These are phyloP conservation scores for Villa cingulata DNA, from an alignment of 2,888 invertebrate species.

Conservation along the genomic window DNA sequence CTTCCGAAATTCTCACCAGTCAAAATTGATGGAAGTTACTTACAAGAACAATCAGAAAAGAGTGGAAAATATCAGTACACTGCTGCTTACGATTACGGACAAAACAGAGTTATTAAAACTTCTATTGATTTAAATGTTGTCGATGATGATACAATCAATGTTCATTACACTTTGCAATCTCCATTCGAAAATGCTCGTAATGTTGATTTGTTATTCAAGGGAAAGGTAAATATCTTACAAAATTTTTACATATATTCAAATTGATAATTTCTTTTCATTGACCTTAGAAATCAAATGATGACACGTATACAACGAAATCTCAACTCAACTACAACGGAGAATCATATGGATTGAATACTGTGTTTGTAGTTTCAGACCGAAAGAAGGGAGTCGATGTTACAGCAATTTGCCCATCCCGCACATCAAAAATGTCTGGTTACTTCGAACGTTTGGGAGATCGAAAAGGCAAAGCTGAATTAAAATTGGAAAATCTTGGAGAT, in stretches of 20 bases:
- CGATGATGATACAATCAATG: slow-evolving; percentile 31
- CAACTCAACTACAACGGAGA: slow-evolving; percentile 43
- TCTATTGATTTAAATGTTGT: slow-evolving; percentile 25
- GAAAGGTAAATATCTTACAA: slow-evolving; percentile 16
- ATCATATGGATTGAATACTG: slow-evolving; percentile 42
- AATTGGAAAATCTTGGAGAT: slow-evolving; percentile 40
- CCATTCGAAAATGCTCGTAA: slow-evolving; percentile 41
- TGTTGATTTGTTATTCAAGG: slow-evolving; percentile 37
- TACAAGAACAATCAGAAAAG: slow-evolving; percentile 21
- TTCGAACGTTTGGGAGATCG: slow-evolving; percentile 38
- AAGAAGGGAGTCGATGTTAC: slow-evolving; percentile 44
- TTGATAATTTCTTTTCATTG: slow-evolving; percentile 23
- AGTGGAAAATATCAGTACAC: slow-evolving; percentile 18
- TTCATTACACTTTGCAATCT: slow-evolving; percentile 36
- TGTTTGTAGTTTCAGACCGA: slow-evolving; percentile 40
- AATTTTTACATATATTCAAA: no score
- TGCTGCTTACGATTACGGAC: slow-evolving; percentile 25
- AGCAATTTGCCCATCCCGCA: slow-evolving; percentile 39
- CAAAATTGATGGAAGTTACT: slow-evolving; percentile 23
- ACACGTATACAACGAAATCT: slow-evolving; percentile 32
- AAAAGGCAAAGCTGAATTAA: slow-evolving; percentile 44
- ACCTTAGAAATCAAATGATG: slow-evolving; percentile 27
- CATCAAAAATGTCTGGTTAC: slow-evolving; percentile 26
- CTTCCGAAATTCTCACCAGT: slow-evolving; percentile 18
- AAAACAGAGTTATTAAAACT: slow-evolving; percentile 33